Percentiles rank a stretch among this genome's conserved stretches.
Conservation (phyloP, 1,140 invertebrate genomes). For the Trachymyrmex cornetzi region DNA sequence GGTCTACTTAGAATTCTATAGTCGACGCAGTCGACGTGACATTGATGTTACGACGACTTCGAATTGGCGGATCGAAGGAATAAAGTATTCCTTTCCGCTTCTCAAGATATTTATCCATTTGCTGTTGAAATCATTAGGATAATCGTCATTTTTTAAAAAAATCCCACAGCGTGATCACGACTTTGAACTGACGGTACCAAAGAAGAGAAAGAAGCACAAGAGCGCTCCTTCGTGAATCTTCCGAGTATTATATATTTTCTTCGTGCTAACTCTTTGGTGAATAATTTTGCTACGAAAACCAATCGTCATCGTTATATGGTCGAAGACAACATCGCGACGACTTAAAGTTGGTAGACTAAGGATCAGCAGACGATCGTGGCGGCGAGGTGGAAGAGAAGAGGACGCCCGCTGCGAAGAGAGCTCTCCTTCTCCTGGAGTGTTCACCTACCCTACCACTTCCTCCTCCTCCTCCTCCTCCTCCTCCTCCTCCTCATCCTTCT, state of each 20-base stretch:
- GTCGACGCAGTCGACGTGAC: neutral
- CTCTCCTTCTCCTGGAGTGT: conserved; percentile 57
- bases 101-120: neutral
- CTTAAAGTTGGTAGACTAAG: conserved; percentile 53
- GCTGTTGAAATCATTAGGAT: neutral
- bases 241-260: neutral
- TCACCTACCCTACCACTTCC: conserved; percentile 58
- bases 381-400: conserved; percentile 73
- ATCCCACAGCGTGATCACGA: neutral
- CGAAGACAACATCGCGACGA: conserved; percentile 55
- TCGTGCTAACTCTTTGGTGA: neutral
- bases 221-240: neutral
- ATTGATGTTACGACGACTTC: neutral
- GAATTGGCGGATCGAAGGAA: neutral
- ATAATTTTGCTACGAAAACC: neutral
- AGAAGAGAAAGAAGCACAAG: neutral
- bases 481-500: conserved; percentile 39
- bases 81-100: neutral
- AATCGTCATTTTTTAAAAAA: neutral
- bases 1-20: neutral
- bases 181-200: neutral
- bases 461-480: conserved; percentile 41
- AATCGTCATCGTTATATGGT: neutral
- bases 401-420: conserved; percentile 70
- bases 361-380: conserved; percentile 42